phyloP scores from a whole-genome alignment of 2,113 vertebrate species.

The Hipposideros armiger region DNA sequence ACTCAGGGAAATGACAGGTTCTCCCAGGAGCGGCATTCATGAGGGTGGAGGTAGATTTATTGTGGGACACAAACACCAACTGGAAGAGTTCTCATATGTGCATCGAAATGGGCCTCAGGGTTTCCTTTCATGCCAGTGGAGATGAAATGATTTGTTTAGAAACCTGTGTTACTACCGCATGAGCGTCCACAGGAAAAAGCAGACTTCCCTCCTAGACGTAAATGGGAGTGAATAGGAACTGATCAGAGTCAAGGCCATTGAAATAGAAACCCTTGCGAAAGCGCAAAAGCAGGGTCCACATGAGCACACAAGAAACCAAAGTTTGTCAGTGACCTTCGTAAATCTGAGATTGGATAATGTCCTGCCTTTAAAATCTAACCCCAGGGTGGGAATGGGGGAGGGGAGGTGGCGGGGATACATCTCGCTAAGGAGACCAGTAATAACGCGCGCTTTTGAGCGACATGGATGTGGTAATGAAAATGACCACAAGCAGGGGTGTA shows the following conservation, averaged over 20 bases:
- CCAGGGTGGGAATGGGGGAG: neutral
- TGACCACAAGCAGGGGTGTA: neutral
- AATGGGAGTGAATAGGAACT: neutral
- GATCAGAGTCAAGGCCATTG: neutral
- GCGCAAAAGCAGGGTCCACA: conserved; percentile 19
- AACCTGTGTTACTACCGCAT: neutral
- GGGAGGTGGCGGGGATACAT: neutral
- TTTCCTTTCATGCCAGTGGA: conserved; percentile 61
- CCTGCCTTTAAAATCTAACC: conserved; percentile 53
- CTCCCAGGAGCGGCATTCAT: conserved; percentile 60
- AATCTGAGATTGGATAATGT: conserved; percentile 9
- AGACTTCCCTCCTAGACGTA: neutral
- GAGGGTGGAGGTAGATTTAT: conserved; percentile 37
- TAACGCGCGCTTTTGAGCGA: neutral
- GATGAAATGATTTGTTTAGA: conserved; percentile 31
- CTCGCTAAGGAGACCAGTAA: neutral
- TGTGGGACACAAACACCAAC: neutral
- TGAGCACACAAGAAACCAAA: conserved; percentile 28
- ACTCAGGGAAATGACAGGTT: conserved; percentile 76
- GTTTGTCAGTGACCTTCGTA: conserved; percentile 38
- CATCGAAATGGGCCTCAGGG: neutral
- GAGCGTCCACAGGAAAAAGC: neutral
- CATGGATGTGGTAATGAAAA: neutral
- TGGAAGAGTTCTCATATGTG: conserved; percentile 46
- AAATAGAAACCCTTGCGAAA: neutral